These are phyloP conservation scores for Camelus dromedarius DNA, from an alignment of 2,113 vertebrate species.

Conservation along the genomic window DNA sequence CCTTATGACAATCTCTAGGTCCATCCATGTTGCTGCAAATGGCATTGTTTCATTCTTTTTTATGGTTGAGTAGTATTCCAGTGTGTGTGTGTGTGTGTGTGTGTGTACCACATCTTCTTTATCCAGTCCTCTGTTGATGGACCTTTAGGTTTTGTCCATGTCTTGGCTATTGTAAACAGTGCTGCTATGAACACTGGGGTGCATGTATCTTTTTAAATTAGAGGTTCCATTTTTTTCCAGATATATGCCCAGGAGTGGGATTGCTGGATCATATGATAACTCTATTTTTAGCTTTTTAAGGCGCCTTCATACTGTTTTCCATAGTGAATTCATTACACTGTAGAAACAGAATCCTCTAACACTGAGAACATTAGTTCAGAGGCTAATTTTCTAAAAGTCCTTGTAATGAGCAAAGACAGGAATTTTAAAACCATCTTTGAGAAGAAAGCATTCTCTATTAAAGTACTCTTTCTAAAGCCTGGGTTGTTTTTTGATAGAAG, in stretches of 20 bases:
- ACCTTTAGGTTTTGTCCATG: not conserved
- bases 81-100: not conserved
- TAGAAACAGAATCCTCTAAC: not conserved
- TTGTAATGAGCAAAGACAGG: conserved; percentile 44
- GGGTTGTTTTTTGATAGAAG: not conserved
- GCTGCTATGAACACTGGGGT: not conserved
- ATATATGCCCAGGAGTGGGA: not conserved
- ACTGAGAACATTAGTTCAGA: conserved; percentile 48
- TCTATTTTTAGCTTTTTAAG: not conserved
- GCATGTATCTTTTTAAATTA: not conserved
- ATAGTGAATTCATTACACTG: not conserved
- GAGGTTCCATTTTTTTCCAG: not conserved
- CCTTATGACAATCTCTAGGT: not conserved
- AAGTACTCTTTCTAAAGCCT: conserved; percentile 38
- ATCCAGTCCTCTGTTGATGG: not conserved
- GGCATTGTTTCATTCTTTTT: not conserved
- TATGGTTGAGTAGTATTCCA: not conserved
- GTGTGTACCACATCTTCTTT: not conserved
- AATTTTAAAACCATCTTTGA: conserved; percentile 55
- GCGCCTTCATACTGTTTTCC: not conserved
- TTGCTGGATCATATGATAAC: not conserved
- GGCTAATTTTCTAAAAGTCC: conserved; percentile 67
- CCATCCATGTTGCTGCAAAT: not conserved
- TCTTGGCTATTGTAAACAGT: not conserved
- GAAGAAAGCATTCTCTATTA: not conserved